Evolutionary conservation across 2,888 invertebrate genomes (phyloP), one percentile per base, ranked within the genome.

Genomic region (Liposcelis brunnea): DNA sequence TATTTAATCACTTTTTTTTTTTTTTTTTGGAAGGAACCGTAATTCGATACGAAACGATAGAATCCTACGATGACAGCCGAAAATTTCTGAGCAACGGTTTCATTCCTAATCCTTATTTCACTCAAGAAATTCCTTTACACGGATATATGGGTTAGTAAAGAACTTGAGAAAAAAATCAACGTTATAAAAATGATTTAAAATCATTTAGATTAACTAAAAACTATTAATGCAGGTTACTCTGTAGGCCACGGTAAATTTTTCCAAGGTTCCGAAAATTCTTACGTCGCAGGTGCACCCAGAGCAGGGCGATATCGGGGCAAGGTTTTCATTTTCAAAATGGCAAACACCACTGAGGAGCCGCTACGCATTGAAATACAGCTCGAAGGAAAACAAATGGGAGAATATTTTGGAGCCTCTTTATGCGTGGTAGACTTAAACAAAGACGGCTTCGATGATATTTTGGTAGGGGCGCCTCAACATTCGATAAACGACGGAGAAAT

Each of bases 401-500:
- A 74, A 2, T 77, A 77, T 55, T 80, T 77, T 52, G 79, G 79
- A 2, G 66, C 72, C 0, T 63, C 67, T 31, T 55, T 80, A 0
- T 65, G 69, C 46, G 68, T 69, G 6, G 60, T 68, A 2, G 75
- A 78, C 53, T 55, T 77, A 2, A 71, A 75, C 53, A 63, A 61
- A 1, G 78, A 79, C 54, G 69, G 68, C 0, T 56, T 67, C 8
- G 67, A 69, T 42, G 79, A 79, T 49, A 58, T 79, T 1, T 53
- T 79, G 3, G 72, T 79, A 1, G 77, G 77, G 1, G 76, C 78
- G 2, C 80, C 80, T 0, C 69, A 63, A 45, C 66, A 59, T 40
- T 37, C 48, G 37, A 61, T 56, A 34, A 58, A 60, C 47, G 26
- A 26, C 26, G 8, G 26, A 26, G 40, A 40, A 5, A 19, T 6